These are phyloP conservation scores for Melanaphis sacchari DNA, from an alignment of 1,140 invertebrate genomes.

Conservation along the genomic window DNA sequence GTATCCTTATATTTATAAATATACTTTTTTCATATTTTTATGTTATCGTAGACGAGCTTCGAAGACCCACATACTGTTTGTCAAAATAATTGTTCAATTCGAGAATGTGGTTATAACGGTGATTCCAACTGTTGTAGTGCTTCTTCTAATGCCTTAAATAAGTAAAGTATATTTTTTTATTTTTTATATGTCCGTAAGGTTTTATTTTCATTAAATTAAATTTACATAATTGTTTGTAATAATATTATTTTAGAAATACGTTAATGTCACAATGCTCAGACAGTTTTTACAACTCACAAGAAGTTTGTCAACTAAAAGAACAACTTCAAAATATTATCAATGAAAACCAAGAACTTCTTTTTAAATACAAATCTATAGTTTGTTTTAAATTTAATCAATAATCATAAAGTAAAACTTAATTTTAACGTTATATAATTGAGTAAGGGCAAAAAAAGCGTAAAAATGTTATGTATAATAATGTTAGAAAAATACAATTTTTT, in stretches of 20 bases:
- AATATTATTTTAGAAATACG: background rate
- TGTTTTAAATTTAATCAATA: background rate
- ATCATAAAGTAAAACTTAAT: background rate
- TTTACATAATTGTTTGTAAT: background rate
- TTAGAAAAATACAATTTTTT: background rate
- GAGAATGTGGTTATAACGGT: background rate
- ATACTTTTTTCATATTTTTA: background rate
- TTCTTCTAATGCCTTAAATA: background rate
- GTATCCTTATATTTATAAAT: background rate
- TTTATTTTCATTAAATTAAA: background rate
- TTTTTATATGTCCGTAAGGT: background rate
- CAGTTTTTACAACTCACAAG: background rate
- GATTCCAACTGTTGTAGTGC: background rate
- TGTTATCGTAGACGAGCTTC: background rate
- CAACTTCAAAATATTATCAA: background rate
- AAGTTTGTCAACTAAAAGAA: background rate
- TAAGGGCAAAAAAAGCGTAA: background rate
- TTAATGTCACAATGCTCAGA: background rate
- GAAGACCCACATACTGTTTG: background rate
- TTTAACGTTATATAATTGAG: background rate
- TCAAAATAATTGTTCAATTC: background rate
- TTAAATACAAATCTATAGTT: background rate
- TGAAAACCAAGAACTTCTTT: constrained; percentile 1
- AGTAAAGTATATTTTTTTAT: background rate
- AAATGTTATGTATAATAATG: background rate